These are phyloP conservation scores for Uloborus diversus DNA, from an alignment of 1,140 invertebrate genomes.

Conservation along the genomic window DNA sequence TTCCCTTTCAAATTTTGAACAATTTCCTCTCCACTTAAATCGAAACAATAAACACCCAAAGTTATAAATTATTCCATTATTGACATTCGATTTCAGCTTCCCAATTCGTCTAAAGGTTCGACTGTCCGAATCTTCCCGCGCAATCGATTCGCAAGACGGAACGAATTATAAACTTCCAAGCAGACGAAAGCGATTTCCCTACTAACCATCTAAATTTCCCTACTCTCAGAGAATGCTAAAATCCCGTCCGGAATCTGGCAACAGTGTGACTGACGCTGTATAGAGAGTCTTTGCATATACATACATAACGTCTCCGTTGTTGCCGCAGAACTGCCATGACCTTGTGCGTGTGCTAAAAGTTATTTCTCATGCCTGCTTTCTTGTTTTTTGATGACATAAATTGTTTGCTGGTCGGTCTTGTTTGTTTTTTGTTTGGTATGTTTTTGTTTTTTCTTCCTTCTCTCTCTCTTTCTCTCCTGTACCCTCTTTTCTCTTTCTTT, in stretches of 20 bases:
- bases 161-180: too few relatives aligned
- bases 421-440: constrained; percentile 27
- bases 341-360: constrained; percentile 47
- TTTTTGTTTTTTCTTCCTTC: constrained; percentile 21
- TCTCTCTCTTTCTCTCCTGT: background rate
- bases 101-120: too few relatives aligned
- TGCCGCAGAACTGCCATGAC: constrained; percentile 21
- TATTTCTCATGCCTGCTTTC: constrained; percentile 44
- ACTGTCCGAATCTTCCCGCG: too few relatives aligned
- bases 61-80: too few relatives aligned
- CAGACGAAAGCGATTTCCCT: constrained; percentile 7
- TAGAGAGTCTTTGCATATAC: constrained; percentile 25
- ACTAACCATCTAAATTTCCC: background rate
- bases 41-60: too few relatives aligned
- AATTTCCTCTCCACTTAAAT: too few relatives aligned
- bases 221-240: constrained; percentile 12
- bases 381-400: constrained; percentile 55
- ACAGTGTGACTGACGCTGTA: constrained; percentile 5
- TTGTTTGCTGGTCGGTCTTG: constrained; percentile 51
- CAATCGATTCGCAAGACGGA: too few relatives aligned
- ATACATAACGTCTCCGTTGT: constrained; percentile 38
- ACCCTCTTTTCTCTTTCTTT: background rate
- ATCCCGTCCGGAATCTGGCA: constrained; percentile 12
- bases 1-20: too few relatives aligned
- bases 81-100: too few relatives aligned